Evolutionary conservation across 2,888 invertebrate genomes (phyloP).

Genomic region (Bedellia somnulentella): DNA sequence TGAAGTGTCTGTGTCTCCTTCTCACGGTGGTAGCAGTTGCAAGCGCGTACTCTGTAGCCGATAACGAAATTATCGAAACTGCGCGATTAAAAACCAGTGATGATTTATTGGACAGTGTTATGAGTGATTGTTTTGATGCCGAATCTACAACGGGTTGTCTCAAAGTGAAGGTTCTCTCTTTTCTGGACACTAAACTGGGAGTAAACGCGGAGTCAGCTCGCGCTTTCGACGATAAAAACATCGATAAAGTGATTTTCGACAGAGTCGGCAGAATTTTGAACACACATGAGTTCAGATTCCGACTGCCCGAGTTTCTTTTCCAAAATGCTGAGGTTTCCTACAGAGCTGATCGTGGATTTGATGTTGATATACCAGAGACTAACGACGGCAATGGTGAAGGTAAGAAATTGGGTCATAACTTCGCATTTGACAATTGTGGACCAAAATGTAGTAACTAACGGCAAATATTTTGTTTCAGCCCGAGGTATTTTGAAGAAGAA

Average conservation of each 20-base stretch:
- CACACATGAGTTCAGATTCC: conserved; percentile 73
- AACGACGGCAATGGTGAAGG: conserved; percentile 54
- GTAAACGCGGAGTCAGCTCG: conserved; percentile 63
- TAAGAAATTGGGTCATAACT: no score
- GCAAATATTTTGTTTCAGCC: conserved; percentile 60
- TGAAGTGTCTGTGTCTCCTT: conserved; percentile 56
- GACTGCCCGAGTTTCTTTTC: conserved; percentile 72
- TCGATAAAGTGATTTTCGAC: conserved; percentile 75
- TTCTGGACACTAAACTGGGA: conserved; percentile 72
- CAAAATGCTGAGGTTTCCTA: conserved; percentile 68
- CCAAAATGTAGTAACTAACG: no score
- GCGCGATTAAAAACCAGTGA: conserved; percentile 66
- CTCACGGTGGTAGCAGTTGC: conserved; percentile 53
- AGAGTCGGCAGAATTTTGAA: conserved; percentile 71
- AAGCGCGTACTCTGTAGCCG: conserved; percentile 49
- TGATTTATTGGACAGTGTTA: conserved; percentile 69
- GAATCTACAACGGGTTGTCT: conserved; percentile 71
- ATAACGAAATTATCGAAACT: conserved; percentile 56
- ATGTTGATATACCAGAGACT: conserved; percentile 60
- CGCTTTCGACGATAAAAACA: conserved; percentile 61
- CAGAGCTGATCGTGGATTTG: conserved; percentile 67
- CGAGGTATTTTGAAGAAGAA: conserved; percentile 83
- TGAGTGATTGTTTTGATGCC: conserved; percentile 72
- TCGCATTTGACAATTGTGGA: no score
- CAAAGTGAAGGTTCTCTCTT: conserved; percentile 75